Base-by-base conservation (phyloP, 2,888 invertebrate species). In the Odontocerum albicorne region DNA sequence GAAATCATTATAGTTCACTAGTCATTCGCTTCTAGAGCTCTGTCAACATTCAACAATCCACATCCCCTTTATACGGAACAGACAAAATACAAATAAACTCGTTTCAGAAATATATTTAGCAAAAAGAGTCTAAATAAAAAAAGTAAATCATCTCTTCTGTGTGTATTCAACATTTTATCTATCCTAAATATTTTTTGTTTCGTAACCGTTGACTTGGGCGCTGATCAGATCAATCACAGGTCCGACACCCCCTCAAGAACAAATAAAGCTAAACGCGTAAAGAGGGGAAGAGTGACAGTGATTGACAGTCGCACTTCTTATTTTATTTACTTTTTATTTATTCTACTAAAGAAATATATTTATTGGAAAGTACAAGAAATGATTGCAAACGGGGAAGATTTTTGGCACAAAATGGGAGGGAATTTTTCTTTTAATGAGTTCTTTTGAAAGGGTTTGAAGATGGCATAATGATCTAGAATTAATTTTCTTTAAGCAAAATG, bases 1-100 rank as follows among this genome's bases (percentile, higher is more conserved):
- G 36, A 47, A 47, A 47, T 47, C 36, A 47, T 47, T 47, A 47
- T 36, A 38, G 36, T 13, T 4, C 36, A 36, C 47, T 36, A 47
- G 35, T 47, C 47, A 22, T 36, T 15, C 47, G 36, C 13, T 21
- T 47, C 21, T 36, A 47, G 36, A 36, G 47, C 22, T 47, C 35
- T 47, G 36, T 13, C 10, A 12, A 12, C 15, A 47, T 47, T 38
- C 36, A 21, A 22, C 22, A 27, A 27, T 10, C 4, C 4, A 27
- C 4, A 27, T 27, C 27, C 27, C 27, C 27, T 10, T 4, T 27
- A n/a, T n/a, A n/a, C n/a, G n/a, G n/a, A n/a, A n/a, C n/a, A n/a
- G n/a, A n/a, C n/a, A n/a, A n/a, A n/a, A n/a, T n/a, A n/a, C n/a
- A n/a, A n/a, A n/a, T n/a, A n/a, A n/a, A n/a, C n/a, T n/a, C n/a